These are phyloP conservation scores for Atherix ibis DNA, from an alignment of 2,888 invertebrate genomes.

Conservation along the genomic window DNA sequence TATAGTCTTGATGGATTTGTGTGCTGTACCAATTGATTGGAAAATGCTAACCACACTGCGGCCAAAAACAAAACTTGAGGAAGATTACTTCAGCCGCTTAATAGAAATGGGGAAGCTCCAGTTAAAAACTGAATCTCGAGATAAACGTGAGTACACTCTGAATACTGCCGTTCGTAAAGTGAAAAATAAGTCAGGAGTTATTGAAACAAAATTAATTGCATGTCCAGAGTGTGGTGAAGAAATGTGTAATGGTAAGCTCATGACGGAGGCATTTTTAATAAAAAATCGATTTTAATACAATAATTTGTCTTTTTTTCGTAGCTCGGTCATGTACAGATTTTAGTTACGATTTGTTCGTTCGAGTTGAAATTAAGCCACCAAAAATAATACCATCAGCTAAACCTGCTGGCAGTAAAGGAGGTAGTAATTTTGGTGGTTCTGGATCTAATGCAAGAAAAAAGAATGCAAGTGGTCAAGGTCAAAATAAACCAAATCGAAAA, in stretches of 20 bases:
- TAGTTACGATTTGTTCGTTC: slow-evolving; percentile 30
- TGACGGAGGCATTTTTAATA: too few species aligned
- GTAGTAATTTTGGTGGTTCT: neutral
- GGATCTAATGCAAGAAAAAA: slow-evolving; percentile 21
- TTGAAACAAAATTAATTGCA: slow-evolving; percentile 57
- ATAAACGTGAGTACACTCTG: slow-evolving; percentile 47
- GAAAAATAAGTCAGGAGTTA: slow-evolving; percentile 71
- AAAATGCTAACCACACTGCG: slow-evolving; percentile 78
- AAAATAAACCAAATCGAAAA: slow-evolving; percentile 21
- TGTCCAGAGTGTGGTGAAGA: slow-evolving; percentile 75
- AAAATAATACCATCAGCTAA: slow-evolving; percentile 20
- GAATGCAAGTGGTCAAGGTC: slow-evolving; percentile 11
- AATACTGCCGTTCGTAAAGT: slow-evolving; percentile 54
- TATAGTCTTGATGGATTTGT: slow-evolving; percentile 43
- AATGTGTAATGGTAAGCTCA: slow-evolving; percentile 51
- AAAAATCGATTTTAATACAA: too few species aligned
- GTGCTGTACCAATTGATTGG: slow-evolving; percentile 80
- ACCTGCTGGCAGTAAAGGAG: neutral
- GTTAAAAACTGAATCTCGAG: slow-evolving; percentile 51
- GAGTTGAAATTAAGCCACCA: slow-evolving; percentile 24
- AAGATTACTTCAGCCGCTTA: slow-evolving; percentile 73
- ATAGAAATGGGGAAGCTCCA: slow-evolving; percentile 70
- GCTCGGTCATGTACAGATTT: slow-evolving; percentile 29
- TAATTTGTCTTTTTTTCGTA: slow-evolving; percentile 10
- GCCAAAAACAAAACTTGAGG: slow-evolving; percentile 69